Conservation (phyloP, 2,113 vertebrate genomes). For the Bujurquina vittata region DNA sequence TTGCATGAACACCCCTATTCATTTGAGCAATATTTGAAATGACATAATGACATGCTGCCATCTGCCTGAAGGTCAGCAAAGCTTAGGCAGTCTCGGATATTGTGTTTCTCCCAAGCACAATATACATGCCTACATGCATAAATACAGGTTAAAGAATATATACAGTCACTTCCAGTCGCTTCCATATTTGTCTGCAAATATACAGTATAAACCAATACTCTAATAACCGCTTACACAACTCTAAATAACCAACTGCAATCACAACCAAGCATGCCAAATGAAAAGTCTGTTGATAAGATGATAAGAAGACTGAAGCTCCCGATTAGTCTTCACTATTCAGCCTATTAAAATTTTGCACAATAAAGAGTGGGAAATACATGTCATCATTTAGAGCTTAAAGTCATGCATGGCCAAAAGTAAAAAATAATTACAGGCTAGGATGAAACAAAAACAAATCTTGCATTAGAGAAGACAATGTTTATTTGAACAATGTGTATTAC, state of each 20-base stretch:
- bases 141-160: background rate
- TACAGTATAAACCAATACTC: background rate
- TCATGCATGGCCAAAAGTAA: background rate
- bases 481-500: background rate
- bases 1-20: background rate
- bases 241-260: background rate
- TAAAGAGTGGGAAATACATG: background rate
- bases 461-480: background rate
- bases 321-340: background rate
- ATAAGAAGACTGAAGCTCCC: background rate
- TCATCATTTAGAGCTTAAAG: background rate
- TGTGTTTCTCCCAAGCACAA: background rate
- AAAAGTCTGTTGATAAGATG: background rate
- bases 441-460: background rate
- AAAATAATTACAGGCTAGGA: background rate
- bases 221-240: background rate
- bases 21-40: constrained; percentile 25
- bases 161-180: background rate
- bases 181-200: background rate
- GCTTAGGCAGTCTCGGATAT: background rate
- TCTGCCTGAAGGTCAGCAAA: constrained; percentile 15
- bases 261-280: background rate
- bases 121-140: background rate
- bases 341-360: background rate
- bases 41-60: constrained; percentile 14